A percentile compares a stretch with the other conserved stretches of the same genome.
Conservation (phyloP, 2,797 vertebrate species). For the Chaetophractus vellerosus region DNA sequence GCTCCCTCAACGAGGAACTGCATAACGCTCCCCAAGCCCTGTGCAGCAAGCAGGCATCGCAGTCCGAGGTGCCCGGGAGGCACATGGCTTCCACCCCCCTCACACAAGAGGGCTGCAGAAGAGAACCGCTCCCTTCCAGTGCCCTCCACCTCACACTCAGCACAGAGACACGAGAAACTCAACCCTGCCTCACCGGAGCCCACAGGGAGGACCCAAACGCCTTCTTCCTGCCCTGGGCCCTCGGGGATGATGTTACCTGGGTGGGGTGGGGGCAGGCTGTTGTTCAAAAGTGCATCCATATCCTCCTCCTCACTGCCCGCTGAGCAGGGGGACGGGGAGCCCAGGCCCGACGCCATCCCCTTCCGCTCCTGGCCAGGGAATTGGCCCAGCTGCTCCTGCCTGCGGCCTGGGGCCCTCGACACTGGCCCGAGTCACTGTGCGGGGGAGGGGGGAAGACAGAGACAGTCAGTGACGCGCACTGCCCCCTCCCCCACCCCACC, state of each 20-base stretch:
- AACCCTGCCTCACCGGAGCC: slow-evolving; percentile 41
- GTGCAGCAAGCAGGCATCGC: slow-evolving; percentile 71
- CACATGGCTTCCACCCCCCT: slow-evolving; percentile 80
- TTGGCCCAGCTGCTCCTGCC: slow-evolving; percentile 85
- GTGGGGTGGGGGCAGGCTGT: slow-evolving; percentile 88
- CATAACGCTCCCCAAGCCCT: slow-evolving; percentile 65
- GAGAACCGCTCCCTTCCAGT: slow-evolving; percentile 82
- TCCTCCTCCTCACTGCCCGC: slow-evolving; percentile 91
- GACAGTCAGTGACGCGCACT: slow-evolving; percentile 81
- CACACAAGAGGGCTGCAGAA: slow-evolving; percentile 71
- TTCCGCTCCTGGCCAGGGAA: slow-evolving; percentile 83
- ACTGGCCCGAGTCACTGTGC: slow-evolving; percentile 78
- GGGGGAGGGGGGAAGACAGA: slow-evolving; percentile 70
- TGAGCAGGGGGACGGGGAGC: slow-evolving; percentile 90
- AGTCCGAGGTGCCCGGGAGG: slow-evolving; percentile 75
- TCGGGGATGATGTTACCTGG: slow-evolving; percentile 86
- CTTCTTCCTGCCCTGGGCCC: slow-evolving; percentile 82
- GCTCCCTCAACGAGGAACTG: slow-evolving; percentile 75
- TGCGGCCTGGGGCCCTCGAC: slow-evolving; percentile 74
- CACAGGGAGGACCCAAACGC: slow-evolving; percentile 47
- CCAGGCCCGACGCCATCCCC: slow-evolving; percentile 91
- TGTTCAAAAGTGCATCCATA: slow-evolving; percentile 91
- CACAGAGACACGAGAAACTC: slow-evolving; percentile 8
- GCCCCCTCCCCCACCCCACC: slow-evolving; percentile 82
- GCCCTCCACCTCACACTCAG: slow-evolving; percentile 73